These are phyloP conservation scores for Lacanobia oleracea DNA, from an alignment of 2,888 invertebrate species.

Conservation along the genomic window DNA sequence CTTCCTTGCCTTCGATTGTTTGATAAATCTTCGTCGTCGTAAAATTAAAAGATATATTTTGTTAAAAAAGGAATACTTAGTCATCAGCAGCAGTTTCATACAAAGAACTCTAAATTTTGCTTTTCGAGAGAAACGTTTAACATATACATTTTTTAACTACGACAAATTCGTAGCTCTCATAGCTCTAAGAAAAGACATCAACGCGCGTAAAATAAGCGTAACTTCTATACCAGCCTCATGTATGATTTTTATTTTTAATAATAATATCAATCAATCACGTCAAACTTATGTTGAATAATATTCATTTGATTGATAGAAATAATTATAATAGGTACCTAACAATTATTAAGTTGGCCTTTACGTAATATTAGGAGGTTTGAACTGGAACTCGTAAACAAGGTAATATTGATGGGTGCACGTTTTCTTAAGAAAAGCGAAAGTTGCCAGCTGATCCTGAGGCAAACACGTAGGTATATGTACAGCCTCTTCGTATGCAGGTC, in stretches of 20 bases:
- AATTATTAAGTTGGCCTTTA: constrained; percentile 38
- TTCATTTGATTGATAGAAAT: constrained; percentile 41
- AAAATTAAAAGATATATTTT: neutral
- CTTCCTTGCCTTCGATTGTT: constrained; percentile 38
- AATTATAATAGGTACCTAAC: constrained; percentile 14
- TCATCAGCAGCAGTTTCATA: too few relatives aligned
- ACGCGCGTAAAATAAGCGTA: constrained; percentile 28
- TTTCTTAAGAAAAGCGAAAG: constrained; percentile 58
- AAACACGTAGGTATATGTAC: constrained; percentile 14
- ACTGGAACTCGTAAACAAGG: constrained; percentile 21
- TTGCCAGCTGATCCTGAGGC: constrained; percentile 51
- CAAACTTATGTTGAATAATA: constrained; percentile 35
- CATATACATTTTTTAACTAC: neutral
- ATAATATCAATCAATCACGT: constrained; percentile 41
- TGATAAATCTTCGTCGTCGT: constrained; percentile 6
- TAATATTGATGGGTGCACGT: constrained; percentile 28
- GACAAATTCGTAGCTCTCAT: constrained; percentile 14
- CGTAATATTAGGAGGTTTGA: constrained; percentile 32
- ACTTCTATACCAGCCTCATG: neutral
- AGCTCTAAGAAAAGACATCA: constrained; percentile 54
- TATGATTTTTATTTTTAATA: neutral
- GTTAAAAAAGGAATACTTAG: too few relatives aligned
- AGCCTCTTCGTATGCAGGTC: constrained; percentile 48
- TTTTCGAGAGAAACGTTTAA: neutral
- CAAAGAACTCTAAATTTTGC: too few relatives aligned